Evolutionary conservation across 2,888 invertebrate genomes (phyloP), one percentile per base, ranked within the genome.

Genomic region (Gryllus longicercus): DNA sequence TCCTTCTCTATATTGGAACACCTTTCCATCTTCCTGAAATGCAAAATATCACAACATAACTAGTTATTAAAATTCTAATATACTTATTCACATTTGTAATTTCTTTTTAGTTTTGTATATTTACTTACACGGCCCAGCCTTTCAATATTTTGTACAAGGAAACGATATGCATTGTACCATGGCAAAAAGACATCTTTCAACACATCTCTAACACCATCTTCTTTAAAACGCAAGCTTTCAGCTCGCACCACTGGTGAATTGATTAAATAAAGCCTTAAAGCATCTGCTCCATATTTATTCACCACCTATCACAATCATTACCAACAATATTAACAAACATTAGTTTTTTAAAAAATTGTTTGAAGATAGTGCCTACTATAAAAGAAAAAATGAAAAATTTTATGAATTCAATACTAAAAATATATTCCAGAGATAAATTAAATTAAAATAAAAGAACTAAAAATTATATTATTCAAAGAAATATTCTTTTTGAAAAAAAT

Each of bases 171-270:
- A 86, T 96, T 96, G 85, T 94, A 96, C 99, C 99, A 99, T 0
- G 99, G 99, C 80, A 99, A 88, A 85, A 99, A 97, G 0, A 99
- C 97, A 86, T 99, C 99, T 87, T 99, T 99, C 79, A 99, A 92
- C 3, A 99, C 92, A 87, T 99, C 98, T 80, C 95, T 91, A 0
- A 99, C 99, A 50, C 99, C 99, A 85, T 98, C 97, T 87, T 99
- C 98, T 87, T 98, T 97, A 86, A 99, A 99, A 75, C 95, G 91
- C 79, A 99, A 90, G 87, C 96, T 98, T 86, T 99, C 99, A 1
- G 98, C 99, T 83, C 97, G 91, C 0, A 99, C 99, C 10, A 98
- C 98, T 0, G 99, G 99, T 0, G 99, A 99, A 89, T 98, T 99
- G 82, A 99, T 96, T 80, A 99, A 90, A 87, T 99, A 99, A 63